phyloP scores from a whole-genome alignment of 2,888 invertebrate species.

The Zaprionus bogoriensis region DNA sequence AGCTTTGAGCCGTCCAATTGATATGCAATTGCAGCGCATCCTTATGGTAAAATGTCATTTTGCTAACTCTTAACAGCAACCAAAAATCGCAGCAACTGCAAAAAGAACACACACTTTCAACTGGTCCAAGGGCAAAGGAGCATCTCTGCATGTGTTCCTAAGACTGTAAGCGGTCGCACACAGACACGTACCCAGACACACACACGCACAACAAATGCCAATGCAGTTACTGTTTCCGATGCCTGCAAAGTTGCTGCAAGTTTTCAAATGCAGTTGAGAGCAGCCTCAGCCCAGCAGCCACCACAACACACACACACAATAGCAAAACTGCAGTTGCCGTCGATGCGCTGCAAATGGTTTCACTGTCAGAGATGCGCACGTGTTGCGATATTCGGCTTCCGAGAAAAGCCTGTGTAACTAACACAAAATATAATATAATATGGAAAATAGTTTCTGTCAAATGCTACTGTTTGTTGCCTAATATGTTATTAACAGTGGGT shows the following conservation, averaged over 20 bases:
- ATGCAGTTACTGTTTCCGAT: slow-evolving; percentile 28
- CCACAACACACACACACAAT: too few species aligned
- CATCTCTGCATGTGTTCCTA: slow-evolving; percentile 15
- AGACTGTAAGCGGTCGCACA: slow-evolving; percentile 20
- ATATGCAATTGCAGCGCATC: slow-evolving; percentile 15
- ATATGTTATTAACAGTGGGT: too few species aligned
- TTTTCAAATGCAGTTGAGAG: slow-evolving; percentile 29
- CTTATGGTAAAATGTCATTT: slow-evolving; percentile 36
- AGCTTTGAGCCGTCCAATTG: slow-evolving; percentile 5
- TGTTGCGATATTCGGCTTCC: not conserved
- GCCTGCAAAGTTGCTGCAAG: slow-evolving; percentile 9
- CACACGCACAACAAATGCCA: slow-evolving; percentile 5
- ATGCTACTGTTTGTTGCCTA: too few species aligned
- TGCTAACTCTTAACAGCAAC: slow-evolving; percentile 33
- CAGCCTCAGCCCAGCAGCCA: not conserved
- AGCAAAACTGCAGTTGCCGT: not conserved
- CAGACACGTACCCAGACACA: slow-evolving; percentile 7
- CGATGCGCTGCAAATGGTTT: slow-evolving; percentile 2
- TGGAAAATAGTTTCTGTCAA: too few species aligned
- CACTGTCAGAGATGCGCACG: slow-evolving; percentile 11
- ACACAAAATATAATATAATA: too few species aligned
- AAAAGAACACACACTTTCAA: slow-evolving; percentile 23
- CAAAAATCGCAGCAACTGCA: slow-evolving; percentile 39
- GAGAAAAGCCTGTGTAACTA: too few species aligned
- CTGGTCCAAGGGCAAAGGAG: slow-evolving; percentile 3